phyloP scores from a whole-genome alignment of 1,140 invertebrate genomes.

The Drosophila insularis region DNA sequence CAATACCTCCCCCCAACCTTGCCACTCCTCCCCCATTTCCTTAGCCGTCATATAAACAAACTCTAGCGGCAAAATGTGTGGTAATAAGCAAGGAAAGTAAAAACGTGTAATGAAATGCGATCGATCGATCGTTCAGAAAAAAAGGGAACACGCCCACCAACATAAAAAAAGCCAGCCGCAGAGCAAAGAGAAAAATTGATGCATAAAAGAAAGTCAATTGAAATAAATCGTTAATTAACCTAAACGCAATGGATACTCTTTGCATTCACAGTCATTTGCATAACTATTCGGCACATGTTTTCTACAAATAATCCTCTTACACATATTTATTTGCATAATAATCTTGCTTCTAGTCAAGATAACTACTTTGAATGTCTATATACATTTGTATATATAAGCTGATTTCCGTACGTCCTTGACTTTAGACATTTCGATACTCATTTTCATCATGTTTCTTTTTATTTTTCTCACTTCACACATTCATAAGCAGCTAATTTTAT shows the following conservation, averaged over 20 bases:
- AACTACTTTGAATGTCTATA: neutral
- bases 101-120: constrained; percentile 52
- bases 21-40: neutral
- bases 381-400: constrained; percentile 16
- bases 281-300: neutral
- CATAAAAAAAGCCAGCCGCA: constrained; percentile 44
- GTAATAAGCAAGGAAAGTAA: constrained; percentile 45
- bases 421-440: constrained; percentile 37
- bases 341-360: neutral
- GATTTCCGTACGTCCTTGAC: constrained; percentile 70
- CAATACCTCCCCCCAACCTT: neutral
- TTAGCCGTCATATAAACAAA: neutral
- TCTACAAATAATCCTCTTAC: constrained; percentile 11
- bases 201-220: constrained; percentile 36
- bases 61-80: constrained; percentile 7
- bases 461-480: constrained; percentile 20
- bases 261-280: neutral
- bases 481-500: constrained; percentile 34
- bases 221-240: constrained; percentile 40
- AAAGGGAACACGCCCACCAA: constrained; percentile 2
- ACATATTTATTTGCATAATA: constrained; percentile 9
- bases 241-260: constrained; percentile 1
- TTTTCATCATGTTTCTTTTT: constrained; percentile 3
- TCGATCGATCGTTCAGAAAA: constrained; percentile 49
- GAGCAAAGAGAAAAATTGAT: constrained; percentile 24